Conservation (phyloP, 1,140 invertebrate species). For the Phortica variegata region DNA sequence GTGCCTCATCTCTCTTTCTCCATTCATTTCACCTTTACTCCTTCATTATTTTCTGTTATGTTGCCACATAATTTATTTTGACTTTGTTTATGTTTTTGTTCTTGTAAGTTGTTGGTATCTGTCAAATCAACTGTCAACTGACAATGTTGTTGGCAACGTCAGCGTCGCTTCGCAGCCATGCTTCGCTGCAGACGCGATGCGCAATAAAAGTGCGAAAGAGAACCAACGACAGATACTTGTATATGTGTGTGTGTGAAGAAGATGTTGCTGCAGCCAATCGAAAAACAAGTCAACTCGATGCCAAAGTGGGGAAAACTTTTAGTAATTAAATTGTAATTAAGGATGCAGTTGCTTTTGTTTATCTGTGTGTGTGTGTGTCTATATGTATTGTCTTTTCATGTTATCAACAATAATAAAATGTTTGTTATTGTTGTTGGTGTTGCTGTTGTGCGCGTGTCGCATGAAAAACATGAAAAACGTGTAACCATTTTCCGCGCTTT, state of each 20-base stretch:
- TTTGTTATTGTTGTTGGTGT: too few species aligned
- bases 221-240: neutral
- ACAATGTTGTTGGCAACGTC: constrained; percentile 38
- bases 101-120: constrained; percentile 48
- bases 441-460: too few species aligned
- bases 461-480: too few species aligned
- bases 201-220: too few species aligned
- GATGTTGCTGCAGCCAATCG: constrained; percentile 32
- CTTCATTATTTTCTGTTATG: too few species aligned
- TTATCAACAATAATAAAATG: constrained; percentile 42
- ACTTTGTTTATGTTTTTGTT: constrained; percentile 19
- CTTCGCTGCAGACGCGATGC: too few species aligned
- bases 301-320: constrained; percentile 44
- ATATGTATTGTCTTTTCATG: constrained; percentile 48
- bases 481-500: too few species aligned
- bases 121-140: constrained; percentile 53
- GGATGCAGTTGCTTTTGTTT: constrained; percentile 34
- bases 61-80: neutral
- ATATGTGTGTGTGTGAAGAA: constrained; percentile 1
- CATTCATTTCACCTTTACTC: too few species aligned
- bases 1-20: constrained; percentile 13
- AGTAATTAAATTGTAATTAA: constrained; percentile 56
- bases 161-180: constrained; percentile 23
- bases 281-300: too few species aligned
- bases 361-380: constrained; percentile 30